These are phyloP conservation scores for Schizotus pectinicornis DNA, from an alignment of 2,888 invertebrate genomes.

Conservation along the genomic window DNA sequence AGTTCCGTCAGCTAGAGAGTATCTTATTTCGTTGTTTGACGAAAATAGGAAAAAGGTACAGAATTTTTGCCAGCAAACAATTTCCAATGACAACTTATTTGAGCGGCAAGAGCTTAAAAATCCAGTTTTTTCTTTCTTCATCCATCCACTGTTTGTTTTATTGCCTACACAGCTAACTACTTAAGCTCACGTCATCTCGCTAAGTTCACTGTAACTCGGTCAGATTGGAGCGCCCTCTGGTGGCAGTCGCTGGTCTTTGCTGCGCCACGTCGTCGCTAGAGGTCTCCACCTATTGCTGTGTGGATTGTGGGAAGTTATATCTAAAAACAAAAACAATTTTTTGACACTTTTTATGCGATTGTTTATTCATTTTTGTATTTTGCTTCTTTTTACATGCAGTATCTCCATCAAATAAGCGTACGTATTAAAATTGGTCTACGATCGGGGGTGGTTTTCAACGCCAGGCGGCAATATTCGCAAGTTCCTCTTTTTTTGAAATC, in stretches of 20 bases:
- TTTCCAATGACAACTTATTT: neutral
- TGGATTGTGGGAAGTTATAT: too few species aligned
- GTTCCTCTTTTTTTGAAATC: too few species aligned
- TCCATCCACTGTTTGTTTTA: neutral
- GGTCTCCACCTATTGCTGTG: too few species aligned
- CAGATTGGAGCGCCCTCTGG: too few species aligned
- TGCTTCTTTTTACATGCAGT: constrained; percentile 53
- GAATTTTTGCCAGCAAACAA: neutral
- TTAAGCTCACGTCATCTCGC: too few species aligned
- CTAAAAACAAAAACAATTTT: too few species aligned
- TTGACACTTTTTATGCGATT: too few species aligned
- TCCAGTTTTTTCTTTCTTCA: neutral
- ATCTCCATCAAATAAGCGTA: constrained; percentile 66
- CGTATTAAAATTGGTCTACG: constrained; percentile 42
- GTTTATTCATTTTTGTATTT: constrained; percentile 32
- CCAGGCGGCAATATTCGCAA: too few species aligned
- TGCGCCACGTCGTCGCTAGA: too few species aligned
- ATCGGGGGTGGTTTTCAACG: too few species aligned
- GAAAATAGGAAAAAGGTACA: constrained; percentile 89
- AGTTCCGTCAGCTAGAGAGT: constrained; percentile 89
- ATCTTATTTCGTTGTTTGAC: constrained; percentile 85
- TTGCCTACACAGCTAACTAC: neutral
- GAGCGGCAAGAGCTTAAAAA: neutral
- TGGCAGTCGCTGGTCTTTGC: too few species aligned
- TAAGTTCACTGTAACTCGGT: too few species aligned